A percentile compares a stretch with the other conserved stretches of the same genome.
Evolutionary conservation across 2,797 vertebrate genomes (phyloP).

Genomic region (Characodon lateralis): DNA sequence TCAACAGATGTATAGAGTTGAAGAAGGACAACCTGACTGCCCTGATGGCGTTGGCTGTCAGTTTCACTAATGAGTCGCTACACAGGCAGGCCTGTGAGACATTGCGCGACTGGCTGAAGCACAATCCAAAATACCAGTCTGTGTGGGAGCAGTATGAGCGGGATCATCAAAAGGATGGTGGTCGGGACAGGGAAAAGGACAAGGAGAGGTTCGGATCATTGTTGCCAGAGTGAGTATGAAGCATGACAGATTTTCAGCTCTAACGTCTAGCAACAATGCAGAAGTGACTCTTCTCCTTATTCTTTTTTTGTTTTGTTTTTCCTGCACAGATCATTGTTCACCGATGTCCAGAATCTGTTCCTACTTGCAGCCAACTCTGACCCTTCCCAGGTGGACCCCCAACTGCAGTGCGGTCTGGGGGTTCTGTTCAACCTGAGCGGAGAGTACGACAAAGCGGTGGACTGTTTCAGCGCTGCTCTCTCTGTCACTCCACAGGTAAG

Average conservation of each 20-base stretch:
- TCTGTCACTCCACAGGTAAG: constrained; percentile 81
- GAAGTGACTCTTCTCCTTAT: not conserved
- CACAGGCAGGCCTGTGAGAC: constrained; percentile 98
- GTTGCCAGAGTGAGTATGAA: constrained; percentile 90
- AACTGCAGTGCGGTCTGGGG: constrained; percentile 95
- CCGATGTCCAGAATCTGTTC: constrained; percentile 93
- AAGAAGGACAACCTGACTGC: constrained; percentile 94
- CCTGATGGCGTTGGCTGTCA: constrained; percentile 96
- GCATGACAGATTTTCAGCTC: not conserved
- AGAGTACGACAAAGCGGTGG: constrained; percentile 97
- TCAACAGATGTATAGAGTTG: constrained; percentile 90
- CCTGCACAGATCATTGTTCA: constrained; percentile 86
- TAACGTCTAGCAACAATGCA: too few species aligned
- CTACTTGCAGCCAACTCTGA: constrained; percentile 89
- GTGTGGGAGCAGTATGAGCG: constrained; percentile 83
- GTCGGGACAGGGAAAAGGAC: constrained; percentile 76
- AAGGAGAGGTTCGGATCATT: constrained; percentile 88
- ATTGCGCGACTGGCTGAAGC: constrained; percentile 92
- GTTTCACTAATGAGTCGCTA: constrained; percentile 97
- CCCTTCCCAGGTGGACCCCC: constrained; percentile 89
- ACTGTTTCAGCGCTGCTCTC: constrained; percentile 94
- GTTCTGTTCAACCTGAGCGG: constrained; percentile 98
- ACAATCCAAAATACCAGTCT: constrained; percentile 87
- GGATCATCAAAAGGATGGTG: constrained; percentile 58
- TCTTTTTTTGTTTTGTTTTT: constrained; percentile 10